Percentiles rank a stretch among this genome's conserved stretches.
Evolutionary conservation across 2,797 vertebrate species (phyloP).

Genomic region (Sebastiscus albofasciatus): DNA sequence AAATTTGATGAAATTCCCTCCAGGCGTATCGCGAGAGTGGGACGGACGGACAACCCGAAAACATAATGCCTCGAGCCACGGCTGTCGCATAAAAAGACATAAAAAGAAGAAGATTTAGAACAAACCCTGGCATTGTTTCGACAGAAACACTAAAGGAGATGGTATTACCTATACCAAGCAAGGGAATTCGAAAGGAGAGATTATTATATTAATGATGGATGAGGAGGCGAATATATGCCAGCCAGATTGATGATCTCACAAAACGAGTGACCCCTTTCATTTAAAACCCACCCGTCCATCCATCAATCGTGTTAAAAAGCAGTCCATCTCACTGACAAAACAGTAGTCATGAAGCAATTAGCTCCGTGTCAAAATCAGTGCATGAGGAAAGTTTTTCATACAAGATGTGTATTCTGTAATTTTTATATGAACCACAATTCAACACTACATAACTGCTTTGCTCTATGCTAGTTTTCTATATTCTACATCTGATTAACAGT

Average conservation of each 20-base stretch:
- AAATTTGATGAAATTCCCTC: too few species aligned
- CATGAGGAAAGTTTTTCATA: not conserved
- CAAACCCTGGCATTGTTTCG: not conserved
- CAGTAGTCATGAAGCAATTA: not conserved
- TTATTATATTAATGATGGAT: not conserved
- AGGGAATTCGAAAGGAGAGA: not conserved
- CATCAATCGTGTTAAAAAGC: constrained; percentile 1
- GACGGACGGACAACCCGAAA: too few species aligned
- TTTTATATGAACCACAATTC: not conserved
- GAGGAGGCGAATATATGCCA: constrained; percentile 3
- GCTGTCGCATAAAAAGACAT: too few species aligned
- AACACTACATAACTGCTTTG: not conserved
- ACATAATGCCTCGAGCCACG: too few species aligned
- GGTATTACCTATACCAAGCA: not conserved
- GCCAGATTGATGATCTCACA: constrained; percentile 4
- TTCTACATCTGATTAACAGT: not conserved
- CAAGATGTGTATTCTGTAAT: not conserved
- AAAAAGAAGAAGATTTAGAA: not conserved
- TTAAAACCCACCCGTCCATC: not conserved
- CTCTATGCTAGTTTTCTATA: not conserved
- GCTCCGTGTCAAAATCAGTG: not conserved
- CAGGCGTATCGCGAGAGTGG: too few species aligned
- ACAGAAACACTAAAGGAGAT: not conserved
- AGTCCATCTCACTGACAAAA: not conserved
- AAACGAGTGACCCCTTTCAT: not conserved